phyloP scores from a whole-genome alignment of 64 coral and sea anemone genomes.

The Trachythela sp. region DNA sequence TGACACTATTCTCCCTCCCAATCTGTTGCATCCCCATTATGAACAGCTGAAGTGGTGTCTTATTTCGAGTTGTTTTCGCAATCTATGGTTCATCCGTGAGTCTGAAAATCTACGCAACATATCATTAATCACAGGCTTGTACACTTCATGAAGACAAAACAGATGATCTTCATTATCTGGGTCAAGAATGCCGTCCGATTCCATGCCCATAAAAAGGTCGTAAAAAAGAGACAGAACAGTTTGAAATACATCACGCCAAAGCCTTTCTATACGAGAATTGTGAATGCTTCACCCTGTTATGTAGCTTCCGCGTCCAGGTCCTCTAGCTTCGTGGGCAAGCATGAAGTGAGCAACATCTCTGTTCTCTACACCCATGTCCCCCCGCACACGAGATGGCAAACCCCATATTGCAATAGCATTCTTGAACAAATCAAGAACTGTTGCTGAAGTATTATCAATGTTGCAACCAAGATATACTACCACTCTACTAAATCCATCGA shows the following conservation, averaged over 20 bases:
- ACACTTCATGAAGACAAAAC: conserved; percentile 10
- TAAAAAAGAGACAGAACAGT: not conserved
- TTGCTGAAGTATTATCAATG: not conserved
- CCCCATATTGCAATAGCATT: not conserved
- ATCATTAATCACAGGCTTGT: not conserved
- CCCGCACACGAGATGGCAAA: not conserved
- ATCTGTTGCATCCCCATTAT: not conserved
- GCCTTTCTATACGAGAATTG: not conserved
- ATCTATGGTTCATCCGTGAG: not conserved
- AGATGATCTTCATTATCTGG: not conserved
- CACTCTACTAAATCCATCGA: conserved; percentile 4
- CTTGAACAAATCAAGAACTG: not conserved
- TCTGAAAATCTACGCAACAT: not conserved
- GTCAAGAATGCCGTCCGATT: not conserved
- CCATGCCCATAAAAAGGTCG: not conserved
- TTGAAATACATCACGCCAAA: not conserved
- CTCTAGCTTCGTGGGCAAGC: not conserved
- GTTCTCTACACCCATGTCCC: not conserved
- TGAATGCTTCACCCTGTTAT: not conserved
- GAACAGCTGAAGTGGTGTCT: conserved; percentile 1
- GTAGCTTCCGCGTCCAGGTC: conserved; percentile 1
- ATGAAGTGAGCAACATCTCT: not conserved
- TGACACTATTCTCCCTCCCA: not conserved
- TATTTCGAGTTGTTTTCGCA: not conserved
- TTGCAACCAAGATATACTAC: not conserved